These are phyloP conservation scores for Cottus gobio DNA, from an alignment of 2,113 vertebrate species.

Conservation along the genomic window DNA sequence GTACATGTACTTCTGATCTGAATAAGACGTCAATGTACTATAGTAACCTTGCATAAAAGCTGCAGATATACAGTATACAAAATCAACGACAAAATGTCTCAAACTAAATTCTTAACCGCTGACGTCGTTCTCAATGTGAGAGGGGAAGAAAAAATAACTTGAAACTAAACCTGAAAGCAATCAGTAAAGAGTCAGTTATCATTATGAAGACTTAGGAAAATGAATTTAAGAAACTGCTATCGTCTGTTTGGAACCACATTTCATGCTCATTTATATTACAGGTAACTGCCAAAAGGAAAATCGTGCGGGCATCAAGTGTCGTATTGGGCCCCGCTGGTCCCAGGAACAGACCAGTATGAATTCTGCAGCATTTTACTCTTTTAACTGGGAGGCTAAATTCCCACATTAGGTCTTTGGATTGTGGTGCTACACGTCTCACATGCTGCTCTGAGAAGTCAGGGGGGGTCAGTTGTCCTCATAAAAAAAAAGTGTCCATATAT, in stretches of 20 bases:
- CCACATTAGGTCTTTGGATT: slow-evolving; percentile 18
- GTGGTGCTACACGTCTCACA: slow-evolving; percentile 52
- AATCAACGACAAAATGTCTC: slow-evolving; percentile 38
- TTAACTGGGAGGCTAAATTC: slow-evolving; percentile 6
- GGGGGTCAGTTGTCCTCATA: background rate
- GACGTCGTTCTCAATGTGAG: slow-evolving; percentile 36
- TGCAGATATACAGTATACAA: slow-evolving; percentile 69
- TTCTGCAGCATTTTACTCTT: slow-evolving; percentile 30
- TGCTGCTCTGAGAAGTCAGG: slow-evolving; percentile 34
- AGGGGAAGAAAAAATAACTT: background rate
- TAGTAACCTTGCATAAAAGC: slow-evolving; percentile 71
- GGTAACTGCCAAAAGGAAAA: slow-evolving; percentile 57
- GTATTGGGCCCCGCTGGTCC: background rate
- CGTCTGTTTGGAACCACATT: slow-evolving; percentile 38
- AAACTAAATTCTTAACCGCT: slow-evolving; percentile 54
- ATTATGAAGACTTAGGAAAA: background rate
- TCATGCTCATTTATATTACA: slow-evolving; percentile 50
- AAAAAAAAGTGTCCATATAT: slow-evolving; percentile 5
- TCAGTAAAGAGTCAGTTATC: slow-evolving; percentile 25
- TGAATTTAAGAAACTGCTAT: slow-evolving; percentile 4
- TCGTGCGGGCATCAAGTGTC: slow-evolving; percentile 10
- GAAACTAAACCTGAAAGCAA: slow-evolving; percentile 15
- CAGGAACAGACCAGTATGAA: background rate
- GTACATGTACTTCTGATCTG: slow-evolving; percentile 72
- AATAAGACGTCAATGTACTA: slow-evolving; percentile 72